These are phyloP conservation scores for Xestia ashworthii DNA, from an alignment of 2,888 invertebrate genomes.

Conservation along the genomic window DNA sequence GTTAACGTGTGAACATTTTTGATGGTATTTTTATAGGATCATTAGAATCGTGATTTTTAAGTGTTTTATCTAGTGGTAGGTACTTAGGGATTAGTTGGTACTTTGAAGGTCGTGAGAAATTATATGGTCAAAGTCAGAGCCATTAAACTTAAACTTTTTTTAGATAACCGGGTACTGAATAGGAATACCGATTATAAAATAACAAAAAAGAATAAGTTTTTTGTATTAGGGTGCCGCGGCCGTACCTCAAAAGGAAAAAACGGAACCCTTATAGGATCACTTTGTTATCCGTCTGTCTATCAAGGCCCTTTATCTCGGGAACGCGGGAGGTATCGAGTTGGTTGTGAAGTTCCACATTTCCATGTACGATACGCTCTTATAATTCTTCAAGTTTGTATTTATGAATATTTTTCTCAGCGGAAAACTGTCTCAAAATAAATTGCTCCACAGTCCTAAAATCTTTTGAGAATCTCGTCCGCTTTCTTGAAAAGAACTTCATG, in stretches of 20 bases:
- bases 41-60: constrained; percentile 34
- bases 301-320: no score
- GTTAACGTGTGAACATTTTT: constrained; percentile 57
- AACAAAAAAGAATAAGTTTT: no score
- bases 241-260: no score
- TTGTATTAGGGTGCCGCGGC: no score
- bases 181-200: no score
- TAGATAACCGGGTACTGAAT: background rate
- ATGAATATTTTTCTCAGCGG: background rate
- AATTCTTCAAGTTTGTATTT: background rate
- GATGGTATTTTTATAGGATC: constrained; percentile 47
- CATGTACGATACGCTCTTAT: background rate
- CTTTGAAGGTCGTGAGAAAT: constrained; percentile 41
- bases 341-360: no score
- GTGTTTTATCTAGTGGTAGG: constrained; percentile 35
- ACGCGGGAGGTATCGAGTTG: no score
- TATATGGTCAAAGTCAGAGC: background rate
- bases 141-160: background rate
- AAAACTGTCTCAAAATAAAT: background rate
- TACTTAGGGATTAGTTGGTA: constrained; percentile 14
- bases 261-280: no score
- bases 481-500: background rate
- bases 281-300: no score
- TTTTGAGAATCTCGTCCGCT: background rate
- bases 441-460: background rate